Conservation (phyloP, 2,888 invertebrate species). For the Andrena fulva region DNA sequence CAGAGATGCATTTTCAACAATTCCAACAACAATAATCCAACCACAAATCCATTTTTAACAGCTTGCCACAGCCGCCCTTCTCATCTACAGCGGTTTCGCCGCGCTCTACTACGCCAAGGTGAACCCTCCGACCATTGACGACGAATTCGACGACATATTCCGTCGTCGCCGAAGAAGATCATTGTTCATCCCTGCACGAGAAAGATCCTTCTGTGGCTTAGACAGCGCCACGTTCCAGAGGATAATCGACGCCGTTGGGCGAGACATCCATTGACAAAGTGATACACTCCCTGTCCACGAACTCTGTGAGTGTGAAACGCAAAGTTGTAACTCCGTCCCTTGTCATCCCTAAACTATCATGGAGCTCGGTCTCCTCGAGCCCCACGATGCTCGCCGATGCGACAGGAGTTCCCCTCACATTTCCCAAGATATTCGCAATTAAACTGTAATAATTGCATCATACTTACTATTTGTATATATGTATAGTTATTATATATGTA, state of each 20-base stretch:
- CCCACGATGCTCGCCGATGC: neutral
- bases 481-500: slow-evolving; percentile 22
- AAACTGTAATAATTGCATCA: neutral
- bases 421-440: neutral
- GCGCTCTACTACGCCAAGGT: slow-evolving; percentile 95
- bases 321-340: neutral
- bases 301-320: slow-evolving; percentile 11
- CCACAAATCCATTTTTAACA: slow-evolving; percentile 80
- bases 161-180: slow-evolving; percentile 81
- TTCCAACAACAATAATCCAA: neutral
- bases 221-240: slow-evolving; percentile 88
- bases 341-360: neutral
- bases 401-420: neutral
- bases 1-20: no score
- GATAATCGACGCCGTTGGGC: slow-evolving; percentile 87
- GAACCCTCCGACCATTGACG: slow-evolving; percentile 92
- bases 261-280: slow-evolving; percentile 40
- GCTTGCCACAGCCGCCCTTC: slow-evolving; percentile 92
- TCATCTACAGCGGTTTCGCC: slow-evolving; percentile 94
- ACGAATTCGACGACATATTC: slow-evolving; percentile 91
- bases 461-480: slow-evolving; percentile 32
- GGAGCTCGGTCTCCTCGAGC: neutral
- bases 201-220: slow-evolving; percentile 85
- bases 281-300: neutral
- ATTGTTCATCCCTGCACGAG: slow-evolving; percentile 39